Conservation (phyloP, 2,888 invertebrate species). For the Drosophila imparisetae region DNA sequence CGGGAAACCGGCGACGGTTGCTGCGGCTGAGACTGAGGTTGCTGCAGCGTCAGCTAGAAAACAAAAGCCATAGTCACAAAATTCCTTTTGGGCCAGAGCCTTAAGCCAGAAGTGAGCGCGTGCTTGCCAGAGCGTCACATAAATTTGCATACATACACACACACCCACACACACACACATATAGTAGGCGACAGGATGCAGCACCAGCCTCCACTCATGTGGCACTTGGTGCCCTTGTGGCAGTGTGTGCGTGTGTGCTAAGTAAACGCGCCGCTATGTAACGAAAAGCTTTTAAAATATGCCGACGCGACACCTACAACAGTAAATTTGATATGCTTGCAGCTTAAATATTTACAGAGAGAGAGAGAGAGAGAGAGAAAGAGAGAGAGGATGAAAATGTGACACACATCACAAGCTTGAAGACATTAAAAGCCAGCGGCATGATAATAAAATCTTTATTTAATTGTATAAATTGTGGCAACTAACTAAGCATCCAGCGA, state of each 20-base stretch:
- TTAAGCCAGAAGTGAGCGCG: constrained; percentile 75
- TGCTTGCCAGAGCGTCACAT: constrained; percentile 72
- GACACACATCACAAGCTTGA: constrained; percentile 34
- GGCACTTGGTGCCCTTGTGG: constrained; percentile 26
- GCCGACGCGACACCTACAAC: constrained; percentile 82
- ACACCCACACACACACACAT: constrained; percentile 29
- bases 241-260: constrained; percentile 37
- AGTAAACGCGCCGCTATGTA: constrained; percentile 73
- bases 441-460: constrained; percentile 80
- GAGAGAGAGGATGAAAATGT: constrained; percentile 18
- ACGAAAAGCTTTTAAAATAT: constrained; percentile 82
- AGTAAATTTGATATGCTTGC: constrained; percentile 75
- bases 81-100: constrained; percentile 74
- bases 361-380: constrained; percentile 6
- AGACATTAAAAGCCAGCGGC: constrained; percentile 63
- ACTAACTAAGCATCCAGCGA: constrained; percentile 56
- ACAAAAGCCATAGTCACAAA: constrained; percentile 75
- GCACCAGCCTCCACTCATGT: constrained; percentile 9
- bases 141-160: constrained; percentile 66
- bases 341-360: constrained; percentile 80
- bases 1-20: constrained; percentile 22
- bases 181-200: constrained; percentile 37
- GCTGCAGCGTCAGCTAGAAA: constrained; percentile 77
- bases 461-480: constrained; percentile 79
- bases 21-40: constrained; percentile 36